Evolutionary conservation across 2,888 invertebrate genomes (phyloP), one percentile per base, ranked within the genome.

Genomic region (Neoscelio sp.): DNA sequence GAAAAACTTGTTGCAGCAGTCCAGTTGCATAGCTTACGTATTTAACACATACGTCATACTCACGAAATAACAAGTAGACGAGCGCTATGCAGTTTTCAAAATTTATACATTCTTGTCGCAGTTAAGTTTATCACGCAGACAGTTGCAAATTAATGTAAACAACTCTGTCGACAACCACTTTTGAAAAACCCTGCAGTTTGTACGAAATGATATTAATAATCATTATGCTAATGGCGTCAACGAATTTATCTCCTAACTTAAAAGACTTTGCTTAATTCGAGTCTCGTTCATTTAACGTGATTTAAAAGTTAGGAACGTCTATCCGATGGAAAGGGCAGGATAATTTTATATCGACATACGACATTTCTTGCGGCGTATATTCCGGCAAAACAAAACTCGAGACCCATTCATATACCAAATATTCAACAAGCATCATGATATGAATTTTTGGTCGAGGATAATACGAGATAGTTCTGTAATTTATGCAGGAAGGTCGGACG

Each of bases 391-490:
- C 38, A 50, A 38, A 50, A 42, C 30, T n/a, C 7, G 33, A 18
- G 12, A 52, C 7, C 5, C 5, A n/a, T 44, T 26, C 35, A 65
- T 26, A 44, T 20, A 17, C 8, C n/a, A 26, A 40, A 52, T 54
- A 65, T 70, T 60, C 52, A 64, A 50, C 56, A 46, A 42, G 70
- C 44, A 42, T 65, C 30, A 35, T 6, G 38, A 48, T 77, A 70
- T 70, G 64, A 67, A 77, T 64, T 70, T 62, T 46, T 33, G 35
- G 56, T 17, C 26, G 46, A 26, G 35, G 28, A 60, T 56, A 71
- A 77, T 40, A 42, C 35, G 44, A 44, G 54, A 38, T 71, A 65
- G 78, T 71, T 65, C 18, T 20, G 44, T 78, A 78, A 78, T 78
- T 67, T 73, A 78, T 73, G 48, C 62, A 46, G 67, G 52, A 60